Evolutionary conservation across 92 coral and sea anemone genomes (phyloP), one percentile per base, ranked within the genome.

Genomic region (Blastomussa wellsi): DNA sequence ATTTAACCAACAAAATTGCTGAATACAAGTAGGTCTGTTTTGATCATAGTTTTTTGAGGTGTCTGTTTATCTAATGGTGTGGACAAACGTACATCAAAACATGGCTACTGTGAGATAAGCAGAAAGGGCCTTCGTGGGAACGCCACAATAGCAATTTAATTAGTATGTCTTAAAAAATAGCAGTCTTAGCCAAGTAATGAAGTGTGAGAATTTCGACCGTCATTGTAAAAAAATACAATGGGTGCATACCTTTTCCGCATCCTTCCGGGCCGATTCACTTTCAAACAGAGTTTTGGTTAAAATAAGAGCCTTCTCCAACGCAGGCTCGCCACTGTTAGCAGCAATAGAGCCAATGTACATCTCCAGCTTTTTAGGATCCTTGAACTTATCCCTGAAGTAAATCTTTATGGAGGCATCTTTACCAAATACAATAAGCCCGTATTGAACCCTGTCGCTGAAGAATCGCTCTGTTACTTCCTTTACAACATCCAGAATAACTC

Each of bases 391-490:
- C 57, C 85, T 62, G 78, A 95, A 83, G 17, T 86, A 77, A 14
- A 93, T 82, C 85, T 84, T 85, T 37, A 86, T 72, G 26, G 87
- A 81, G 53, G 93, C 98, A 17, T 68, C 86, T 71, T 82, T 84
- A 39, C 98, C 98, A 76, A 92, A 95, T 17, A 95, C 91, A 35
- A 95, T 86, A 74, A 93, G 86, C 33, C 95, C 95, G 84, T 93
- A 93, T 33, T 74, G 85, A 72, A 95, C 89, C 31, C 89, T 89
- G 12, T 76, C 88, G 14, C 86, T 91, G 41, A 93, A 93, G 80
- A 92, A 93, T 82, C 88, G 84, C 77, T 90, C 81, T 36, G 93
- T 88, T 71, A 90, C 79, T 69, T 87, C 88, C 74, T 85, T 90
- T 17, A 95, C 90, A 49, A 91, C 91, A 35, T 95, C 90, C 75